phyloP scores from a whole-genome alignment of 1,140 invertebrate genomes.

The Pollicipes pollicipes region DNA sequence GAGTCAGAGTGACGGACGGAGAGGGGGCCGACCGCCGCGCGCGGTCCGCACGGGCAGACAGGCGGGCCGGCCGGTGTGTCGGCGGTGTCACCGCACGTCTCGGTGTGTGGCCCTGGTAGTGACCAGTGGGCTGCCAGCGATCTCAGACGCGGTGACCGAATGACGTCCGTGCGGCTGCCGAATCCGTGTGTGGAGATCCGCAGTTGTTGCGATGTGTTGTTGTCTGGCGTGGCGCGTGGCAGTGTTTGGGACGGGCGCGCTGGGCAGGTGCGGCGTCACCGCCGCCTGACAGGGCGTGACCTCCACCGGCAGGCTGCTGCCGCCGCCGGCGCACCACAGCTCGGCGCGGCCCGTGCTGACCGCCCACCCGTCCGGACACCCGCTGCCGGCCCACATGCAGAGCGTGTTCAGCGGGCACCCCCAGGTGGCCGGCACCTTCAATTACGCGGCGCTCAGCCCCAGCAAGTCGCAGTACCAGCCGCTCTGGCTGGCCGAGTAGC shows the following conservation, averaged over 20 bases:
- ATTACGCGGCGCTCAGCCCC: constrained; percentile 49
- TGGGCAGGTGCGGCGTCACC: not conserved
- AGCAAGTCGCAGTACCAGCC: constrained; percentile 50
- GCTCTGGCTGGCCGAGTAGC: constrained; percentile 55
- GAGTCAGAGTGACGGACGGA: too few species aligned
- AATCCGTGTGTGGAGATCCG: too few species aligned
- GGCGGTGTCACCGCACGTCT: too few species aligned
- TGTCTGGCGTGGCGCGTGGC: not conserved
- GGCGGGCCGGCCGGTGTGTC: too few species aligned
- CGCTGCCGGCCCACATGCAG: constrained; percentile 59
- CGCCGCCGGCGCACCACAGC: constrained; percentile 61
- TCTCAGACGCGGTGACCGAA: too few species aligned
- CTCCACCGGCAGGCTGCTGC: constrained; percentile 26
- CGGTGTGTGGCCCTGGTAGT: too few species aligned
- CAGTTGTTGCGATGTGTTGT: too few species aligned
- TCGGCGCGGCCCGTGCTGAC: constrained; percentile 56
- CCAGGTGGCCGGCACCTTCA: constrained; percentile 32
- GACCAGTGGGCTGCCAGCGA: too few species aligned
- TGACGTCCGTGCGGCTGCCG: too few species aligned
- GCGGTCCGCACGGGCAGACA: too few species aligned
- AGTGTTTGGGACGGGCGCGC: not conserved
- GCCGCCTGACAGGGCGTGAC: not conserved
- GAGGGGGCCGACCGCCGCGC: too few species aligned
- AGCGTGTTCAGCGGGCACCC: constrained; percentile 43
- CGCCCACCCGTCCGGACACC: constrained; percentile 41